These are phyloP conservation scores for Varanus salvator DNA, from an alignment of 2,113 vertebrate genomes.

Conservation along the genomic window DNA sequence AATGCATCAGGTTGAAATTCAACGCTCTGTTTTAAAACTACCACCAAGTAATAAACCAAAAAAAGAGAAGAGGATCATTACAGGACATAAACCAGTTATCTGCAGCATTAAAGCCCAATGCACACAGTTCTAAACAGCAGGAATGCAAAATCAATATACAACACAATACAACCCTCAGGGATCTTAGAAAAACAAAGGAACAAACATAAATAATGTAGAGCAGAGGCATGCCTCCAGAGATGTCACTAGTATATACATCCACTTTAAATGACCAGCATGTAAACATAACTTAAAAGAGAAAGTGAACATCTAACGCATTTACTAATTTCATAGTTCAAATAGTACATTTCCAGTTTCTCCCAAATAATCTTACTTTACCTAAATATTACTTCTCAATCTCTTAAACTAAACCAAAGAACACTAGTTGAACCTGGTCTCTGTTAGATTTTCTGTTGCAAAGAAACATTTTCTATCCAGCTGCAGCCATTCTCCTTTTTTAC, in stretches of 20 bases:
- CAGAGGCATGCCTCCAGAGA: conserved; percentile 46
- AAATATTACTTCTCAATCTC: conserved; percentile 28
- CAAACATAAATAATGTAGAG: conserved; percentile 59
- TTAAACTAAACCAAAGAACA: conserved; percentile 24
- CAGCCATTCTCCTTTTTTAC: neutral
- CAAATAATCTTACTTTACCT: conserved; percentile 44
- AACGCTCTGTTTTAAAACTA: neutral
- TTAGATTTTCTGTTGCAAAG: conserved; percentile 15
- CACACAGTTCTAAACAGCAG: conserved; percentile 52
- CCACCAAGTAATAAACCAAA: conserved; percentile 42
- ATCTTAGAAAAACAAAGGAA: conserved; percentile 61
- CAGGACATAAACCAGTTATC: conserved; percentile 36
- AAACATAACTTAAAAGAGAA: conserved; percentile 71
- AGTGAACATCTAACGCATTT: conserved; percentile 49
- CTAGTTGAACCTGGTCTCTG: neutral
- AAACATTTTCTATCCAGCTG: conserved; percentile 15
- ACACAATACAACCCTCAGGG: conserved; percentile 54
- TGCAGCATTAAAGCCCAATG: conserved; percentile 49
- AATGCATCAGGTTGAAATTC: conserved; percentile 29
- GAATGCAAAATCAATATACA: conserved; percentile 58
- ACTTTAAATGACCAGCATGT: conserved; percentile 64
- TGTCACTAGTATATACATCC: conserved; percentile 68
- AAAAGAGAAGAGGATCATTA: conserved; percentile 22
- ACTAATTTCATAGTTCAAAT: conserved; percentile 50
- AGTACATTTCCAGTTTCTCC: conserved; percentile 72